Evolutionary conservation across 2,797 vertebrate species (phyloP).

Genomic region (Thamnophis elegans): DNA sequence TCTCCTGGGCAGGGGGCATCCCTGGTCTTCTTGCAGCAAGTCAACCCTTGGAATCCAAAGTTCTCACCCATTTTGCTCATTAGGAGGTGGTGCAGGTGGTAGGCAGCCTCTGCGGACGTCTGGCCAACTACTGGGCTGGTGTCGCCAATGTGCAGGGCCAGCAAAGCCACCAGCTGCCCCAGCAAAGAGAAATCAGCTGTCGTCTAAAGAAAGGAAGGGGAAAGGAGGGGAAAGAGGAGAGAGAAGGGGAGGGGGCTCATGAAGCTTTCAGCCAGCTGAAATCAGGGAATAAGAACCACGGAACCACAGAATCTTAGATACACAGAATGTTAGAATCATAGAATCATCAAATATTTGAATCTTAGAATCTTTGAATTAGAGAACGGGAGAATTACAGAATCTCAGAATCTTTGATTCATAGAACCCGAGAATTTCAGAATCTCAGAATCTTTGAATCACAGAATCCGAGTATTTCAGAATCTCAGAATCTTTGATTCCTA

Average conservation of each 20-base stretch:
- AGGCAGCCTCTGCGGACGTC: not conserved
- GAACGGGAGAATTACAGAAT: no score
- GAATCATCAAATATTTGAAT: no score
- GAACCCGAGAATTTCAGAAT: no score
- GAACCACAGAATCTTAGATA: no score
- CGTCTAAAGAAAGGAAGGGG: not conserved
- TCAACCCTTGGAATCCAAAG: not conserved
- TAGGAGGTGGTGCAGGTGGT: slow-evolving; percentile 15
- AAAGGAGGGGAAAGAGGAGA: not conserved
- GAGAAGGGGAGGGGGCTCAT: not conserved
- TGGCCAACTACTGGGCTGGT: not conserved
- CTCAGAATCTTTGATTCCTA: no score
- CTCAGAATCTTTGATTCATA: no score
- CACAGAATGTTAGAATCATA: no score
- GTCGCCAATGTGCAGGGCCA: not conserved
- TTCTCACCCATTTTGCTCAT: slow-evolving; percentile 23
- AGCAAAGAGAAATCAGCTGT: not conserved
- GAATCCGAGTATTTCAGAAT: no score
- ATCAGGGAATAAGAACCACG: not conserved
- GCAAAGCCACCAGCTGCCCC: not conserved
- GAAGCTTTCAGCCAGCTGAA: not conserved
- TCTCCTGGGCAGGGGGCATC: not conserved
- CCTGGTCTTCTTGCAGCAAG: no score
- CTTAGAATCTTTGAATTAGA: no score
- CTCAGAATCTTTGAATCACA: no score